Base-by-base conservation (phyloP, 2,888 invertebrate species). In the Lithophane semibrunnea region DNA sequence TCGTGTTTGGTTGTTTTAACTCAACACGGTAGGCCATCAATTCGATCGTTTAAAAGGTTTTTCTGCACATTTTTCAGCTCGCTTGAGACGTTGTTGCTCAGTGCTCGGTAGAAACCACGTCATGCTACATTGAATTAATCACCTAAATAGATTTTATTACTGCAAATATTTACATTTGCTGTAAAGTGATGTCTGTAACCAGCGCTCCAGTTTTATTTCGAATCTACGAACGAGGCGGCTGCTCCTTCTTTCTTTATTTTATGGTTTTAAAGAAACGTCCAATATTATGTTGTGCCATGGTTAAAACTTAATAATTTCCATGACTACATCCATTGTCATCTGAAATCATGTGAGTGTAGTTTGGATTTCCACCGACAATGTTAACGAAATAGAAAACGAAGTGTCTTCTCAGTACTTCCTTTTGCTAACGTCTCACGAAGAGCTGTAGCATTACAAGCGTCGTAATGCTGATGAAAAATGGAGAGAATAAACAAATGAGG, bases 111-210 rank as follows among this genome's bases (percentile, higher is more conserved):
- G 85, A 89, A 92, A 92, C 91, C 92, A 92, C 91, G 90, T 91
- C 92, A 91, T 91, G 88, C 88, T 91, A 90, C 88, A 92, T 92
- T 92, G 92, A 94, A 94, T 93, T 94, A 94, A 94, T 94, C 91
- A 92, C 93, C 91, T 90, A 93, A 94, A 95, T 93, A 94, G 93
- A 94, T 94, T 94, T 94, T 94, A 95, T 94, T 93, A 91, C 93
- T 88, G 91, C 91, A 94, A 94, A 94, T 94, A 94, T 95, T 95
- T 94, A 94, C 92, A 92, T 93, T 92, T 91, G 86, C 89, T 88
- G 91, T 87, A 92, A 92, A 93, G 91, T 92, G 90, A 91, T 90
- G 91, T 91, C 88, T 89, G 87, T 85, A 87, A 88, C 85, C 86
- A 87, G 86, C 81, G 91, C 87, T 87, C 90, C 82, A 90, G 87